Base-by-base conservation (phyloP, 2,797 vertebrate genomes). In the Novumbra hubbsi region DNA sequence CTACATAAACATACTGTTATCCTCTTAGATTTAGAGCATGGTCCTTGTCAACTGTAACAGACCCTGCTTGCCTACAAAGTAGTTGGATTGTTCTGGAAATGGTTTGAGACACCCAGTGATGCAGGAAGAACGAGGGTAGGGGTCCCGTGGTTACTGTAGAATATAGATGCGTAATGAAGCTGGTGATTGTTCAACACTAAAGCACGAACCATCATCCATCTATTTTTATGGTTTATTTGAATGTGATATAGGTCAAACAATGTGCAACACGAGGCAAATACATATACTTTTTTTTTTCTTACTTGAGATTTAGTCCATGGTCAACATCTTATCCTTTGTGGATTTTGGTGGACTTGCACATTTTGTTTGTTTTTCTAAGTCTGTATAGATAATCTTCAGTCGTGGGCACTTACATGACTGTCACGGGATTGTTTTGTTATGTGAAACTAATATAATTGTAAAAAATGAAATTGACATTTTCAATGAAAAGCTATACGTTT, bases 121-220 rank as follows among this genome's bases (percentile, higher is more conserved):
- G 19, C 12, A 24, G 21, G 5, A 15, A 16, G 6, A 68, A 68
- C 67, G 21, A 68, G 11, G 21, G 38, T 45, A 4, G 24, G 11
- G 52, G 55, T 60, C n/a, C 21, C 24, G 21, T 12, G 9, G 21
- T 60, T n/a, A 60, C 21, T 60, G 55, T 57, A 24, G n/a, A 60
- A 60, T 27, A 27, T 27, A 27, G 55, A 60, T 60, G 21, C 55
- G 24, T 60, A 60, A 17, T 57, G 11, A 57, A 8, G 55, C 55
- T 57, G 55, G n/a, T 57, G 21, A 57, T n/a, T 60, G 55, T 60
- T 60, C 55, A n/a, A n/a, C 55, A 60, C n/a, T 8, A 60, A 60
- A 24, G 55, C 55, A 60, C 24, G 55, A 60, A 60, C 55, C 55
- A 24, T 60, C 21, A 60, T 60, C n/a, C 21, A 60, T 60, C 21